Base-by-base conservation (phyloP, 2,888 invertebrate genomes). In the Nephrotoma appendiculata region DNA sequence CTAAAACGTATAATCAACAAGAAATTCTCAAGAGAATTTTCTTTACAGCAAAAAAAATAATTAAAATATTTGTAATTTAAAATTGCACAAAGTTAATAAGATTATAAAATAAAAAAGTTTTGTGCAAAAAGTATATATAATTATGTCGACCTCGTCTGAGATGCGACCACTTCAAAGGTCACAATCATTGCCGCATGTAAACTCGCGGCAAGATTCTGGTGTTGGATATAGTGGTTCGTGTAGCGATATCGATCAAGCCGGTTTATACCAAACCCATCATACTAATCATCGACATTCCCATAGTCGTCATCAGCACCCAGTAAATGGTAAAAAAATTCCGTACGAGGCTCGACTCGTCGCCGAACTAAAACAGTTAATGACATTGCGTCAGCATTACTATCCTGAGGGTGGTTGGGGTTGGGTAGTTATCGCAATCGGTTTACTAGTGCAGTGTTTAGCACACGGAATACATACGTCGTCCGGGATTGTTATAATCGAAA, bases 331-430 rank as follows among this genome's bases (percentile, higher is more conserved):
- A 7, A 71, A 87, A 85, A 57, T 87, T 11, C 86, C 87, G 6
- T 88, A 87, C 15, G 86, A 86, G 12, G 87, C 83, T 12, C 83
- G 87, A 31, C 31, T 88, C 7, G 87, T 88, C 12, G 41, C 88
- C 19, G 88, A 88, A 86, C 86, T 88, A 15, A 84, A 87, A 31
- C 88, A 88, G 85, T 86, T 88, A 83, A 57, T 87, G 83, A 88
- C 87, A n/a, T 86, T 88, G 42, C 84, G 87, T 41, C 93, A 95
- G 45, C 95, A 96, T 89, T 96, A 96, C 92, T 96, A 96, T 91
- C 96, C 96, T 4, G 97, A 97, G 92, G 96, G 96, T 3, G 96
- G 96, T 12, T 97, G 96, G 96, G 96, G 97, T 15, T 97, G 96
- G 96, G 94, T 96, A 86, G 94, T 97, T 87, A 94, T 95, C 86